Base-by-base conservation (phyloP, 2,888 invertebrate species). In the Pyralis farinalis region DNA sequence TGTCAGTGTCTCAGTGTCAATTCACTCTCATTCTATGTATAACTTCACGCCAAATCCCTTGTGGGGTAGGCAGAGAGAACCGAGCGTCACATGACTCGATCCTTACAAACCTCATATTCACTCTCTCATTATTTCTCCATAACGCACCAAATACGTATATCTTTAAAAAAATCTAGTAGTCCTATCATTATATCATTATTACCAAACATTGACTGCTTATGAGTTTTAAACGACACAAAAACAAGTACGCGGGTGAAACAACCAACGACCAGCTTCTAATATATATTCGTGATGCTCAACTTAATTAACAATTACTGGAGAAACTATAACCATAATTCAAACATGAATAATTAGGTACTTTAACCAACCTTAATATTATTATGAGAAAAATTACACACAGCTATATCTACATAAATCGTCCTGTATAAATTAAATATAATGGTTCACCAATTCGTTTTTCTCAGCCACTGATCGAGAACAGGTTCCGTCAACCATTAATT, bases 401-500 rank as follows among this genome's bases (percentile, higher is more conserved):
- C 64, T 66, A 65, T 70, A 70, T 74, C 68, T 65, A 63, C 66
- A 76, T 79, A 79, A 72, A 78, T 79, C 67, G 76, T 73, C 71
- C 68, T 74, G 71, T 69, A 76, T 81, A 78, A 76, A 82, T 82
- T 81, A 78, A 81, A 78, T 71, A 68, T 79, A 75, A 81, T 79
- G 76, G 75, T 64, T 61, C 59, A 71, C 65, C 60, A 70, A 79
- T 81, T 66, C 73, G 65, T 74, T 71, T 66, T 66, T 68, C 69
- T 65, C 60, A 59, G 66, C 67, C 71, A 64, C 66, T 63, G 69
- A 63, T 58, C 63, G 54, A 63, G 60, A 80, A 81, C 83, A 53
- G 70, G 82, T 83, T 80, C 60, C 55, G 61, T 65, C 58, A 61
- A 65, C 71, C 65, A 76, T 80, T 79, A 75, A 78, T 78, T 79